Base-by-base conservation (phyloP, 2,113 vertebrate species). In the Macheiramphus alcinus region DNA sequence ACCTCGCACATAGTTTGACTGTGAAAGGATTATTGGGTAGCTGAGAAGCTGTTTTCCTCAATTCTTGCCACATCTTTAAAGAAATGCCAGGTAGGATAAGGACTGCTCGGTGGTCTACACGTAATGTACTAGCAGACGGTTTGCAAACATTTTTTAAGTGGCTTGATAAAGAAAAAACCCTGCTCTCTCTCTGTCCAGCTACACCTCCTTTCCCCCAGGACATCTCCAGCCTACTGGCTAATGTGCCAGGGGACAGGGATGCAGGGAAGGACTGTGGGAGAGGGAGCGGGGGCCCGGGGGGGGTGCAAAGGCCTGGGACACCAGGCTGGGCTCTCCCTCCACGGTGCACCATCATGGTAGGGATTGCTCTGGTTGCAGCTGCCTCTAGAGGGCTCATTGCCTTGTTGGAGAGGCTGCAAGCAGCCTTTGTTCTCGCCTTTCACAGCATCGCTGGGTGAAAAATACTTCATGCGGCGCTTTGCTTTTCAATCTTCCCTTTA, bases 301-400 rank as follows among this genome's bases (percentile, higher is more conserved):
- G n/a, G 3, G 2, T 40, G 42, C 61, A 27, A 40, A 72, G 27
- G 7, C 13, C 3, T 32, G 66, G 36, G 18, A 32, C 13, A 32
- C 23, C 32, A 10, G 25, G 16, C 58, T 36, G 45, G 55, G 34
- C 25, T 82, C 16, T 29, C 26, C 7, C 16, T 55, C n/a, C 48
- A 1, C 2, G 34, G 45, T 1, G 0, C 13, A 12, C 9, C 42
- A 4, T 2, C 63, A 10, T 3, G 73, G 40, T 3, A 26, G 34
- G 27, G 66, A 21, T 9, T 79, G 86, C 36, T 94, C 21, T 15
- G 61, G 58, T 40, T 34, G 68, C 34, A 71, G 86, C 40, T 71
- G 66, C 96, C 96, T 94, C 91, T 96, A 97, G 96, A 97, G 95
- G 96, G 95, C 96, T 95, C 96, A 68, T 87, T 72, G 96, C 66